These are phyloP conservation scores for Cyclophora punctaria DNA, from an alignment of 2,888 invertebrate genomes.

Conservation along the genomic window DNA sequence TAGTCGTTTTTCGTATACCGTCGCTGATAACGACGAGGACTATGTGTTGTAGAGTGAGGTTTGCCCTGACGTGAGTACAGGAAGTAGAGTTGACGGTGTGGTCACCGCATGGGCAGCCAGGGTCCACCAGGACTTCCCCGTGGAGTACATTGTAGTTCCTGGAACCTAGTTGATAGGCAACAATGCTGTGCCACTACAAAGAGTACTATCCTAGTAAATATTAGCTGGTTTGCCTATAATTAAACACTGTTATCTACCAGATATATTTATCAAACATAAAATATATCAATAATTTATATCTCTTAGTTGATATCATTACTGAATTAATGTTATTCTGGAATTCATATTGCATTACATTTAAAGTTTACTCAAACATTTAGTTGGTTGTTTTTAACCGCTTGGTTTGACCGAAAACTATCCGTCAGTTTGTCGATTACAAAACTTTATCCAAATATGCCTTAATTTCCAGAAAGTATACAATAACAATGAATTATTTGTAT, in stretches of 20 bases:
- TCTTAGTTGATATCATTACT: too few relatives aligned
- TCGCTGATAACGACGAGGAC: conserved; percentile 36
- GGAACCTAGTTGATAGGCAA: not conserved
- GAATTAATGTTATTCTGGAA: too few relatives aligned
- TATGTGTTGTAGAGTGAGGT: conserved; percentile 32
- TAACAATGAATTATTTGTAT: too few relatives aligned
- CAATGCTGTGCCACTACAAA: not conserved
- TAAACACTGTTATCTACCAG: conserved; percentile 14
- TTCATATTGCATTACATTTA: too few relatives aligned
- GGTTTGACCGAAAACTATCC: too few relatives aligned
- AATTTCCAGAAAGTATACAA: too few relatives aligned
- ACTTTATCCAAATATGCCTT: too few relatives aligned
- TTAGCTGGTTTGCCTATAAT: conserved; percentile 16
- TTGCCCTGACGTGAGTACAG: conserved; percentile 41
- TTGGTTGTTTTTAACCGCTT: too few relatives aligned
- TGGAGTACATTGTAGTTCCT: not conserved
- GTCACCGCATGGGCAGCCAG: conserved; percentile 36
- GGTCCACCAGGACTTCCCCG: conserved; percentile 22
- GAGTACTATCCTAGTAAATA: not conserved
- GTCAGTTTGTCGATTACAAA: too few relatives aligned
- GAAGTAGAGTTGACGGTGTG: conserved; percentile 23
- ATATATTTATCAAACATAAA: conserved; percentile 2
- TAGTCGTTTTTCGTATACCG: conserved; percentile 34
- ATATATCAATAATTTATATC: too few relatives aligned
- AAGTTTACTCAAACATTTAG: too few relatives aligned